phyloP scores from a whole-genome alignment of 2,888 invertebrate species.

The Epicampocera succincta region DNA sequence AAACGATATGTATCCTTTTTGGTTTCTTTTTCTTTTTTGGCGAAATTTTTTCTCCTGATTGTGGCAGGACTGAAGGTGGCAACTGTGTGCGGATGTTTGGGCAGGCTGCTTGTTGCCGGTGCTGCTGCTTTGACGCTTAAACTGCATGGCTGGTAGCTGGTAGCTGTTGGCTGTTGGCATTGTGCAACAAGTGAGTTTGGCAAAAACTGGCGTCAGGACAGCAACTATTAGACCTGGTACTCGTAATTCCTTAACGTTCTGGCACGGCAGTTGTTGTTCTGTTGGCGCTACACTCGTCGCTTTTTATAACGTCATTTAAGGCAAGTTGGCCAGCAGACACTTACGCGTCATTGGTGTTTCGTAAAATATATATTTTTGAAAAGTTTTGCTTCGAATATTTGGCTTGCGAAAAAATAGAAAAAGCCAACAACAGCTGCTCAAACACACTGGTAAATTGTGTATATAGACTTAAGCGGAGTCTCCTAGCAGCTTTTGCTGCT shows the following conservation, averaged over 20 bases:
- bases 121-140: constrained; percentile 48
- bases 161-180: constrained; percentile 73
- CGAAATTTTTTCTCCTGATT: constrained; percentile 72
- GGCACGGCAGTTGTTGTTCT: constrained; percentile 14
- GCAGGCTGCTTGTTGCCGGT: constrained; percentile 24
- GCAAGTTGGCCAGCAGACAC: constrained; percentile 55
- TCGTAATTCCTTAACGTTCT: constrained; percentile 62
- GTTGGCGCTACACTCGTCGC: constrained; percentile 20
- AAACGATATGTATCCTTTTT: background rate
- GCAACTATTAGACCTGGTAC: constrained; percentile 73
- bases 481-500: constrained; percentile 5
- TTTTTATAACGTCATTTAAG: constrained; percentile 40
- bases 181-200: constrained; percentile 83
- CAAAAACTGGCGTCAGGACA: constrained; percentile 80
- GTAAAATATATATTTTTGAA: constrained; percentile 34
- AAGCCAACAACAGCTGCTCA: constrained; percentile 3
- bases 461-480: constrained; percentile 41
- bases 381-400: constrained; percentile 61
- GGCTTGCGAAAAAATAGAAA: constrained; percentile 29
- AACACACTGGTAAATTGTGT: constrained; percentile 27
- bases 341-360: constrained; percentile 64
- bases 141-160: constrained; percentile 59
- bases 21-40: constrained; percentile 75
- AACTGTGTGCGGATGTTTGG: background rate
- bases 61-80: constrained; percentile 27